phyloP scores from a whole-genome alignment of 2,113 vertebrate species.

The Mirza zaza region DNA sequence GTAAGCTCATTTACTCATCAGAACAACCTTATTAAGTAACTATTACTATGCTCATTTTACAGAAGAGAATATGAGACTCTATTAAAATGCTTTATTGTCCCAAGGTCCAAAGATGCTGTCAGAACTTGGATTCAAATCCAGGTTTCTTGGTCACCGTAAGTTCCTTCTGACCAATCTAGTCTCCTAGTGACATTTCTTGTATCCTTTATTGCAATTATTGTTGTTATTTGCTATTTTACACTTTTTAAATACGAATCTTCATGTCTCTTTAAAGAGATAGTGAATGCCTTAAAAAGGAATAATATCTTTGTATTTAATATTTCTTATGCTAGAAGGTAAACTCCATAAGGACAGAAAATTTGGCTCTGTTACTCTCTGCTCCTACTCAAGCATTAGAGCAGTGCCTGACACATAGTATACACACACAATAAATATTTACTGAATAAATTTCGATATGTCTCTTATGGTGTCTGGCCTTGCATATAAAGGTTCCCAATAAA shows the following conservation, averaged over 20 bases:
- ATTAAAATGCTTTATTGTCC: not conserved
- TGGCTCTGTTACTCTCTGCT: not conserved
- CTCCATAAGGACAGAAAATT: not conserved
- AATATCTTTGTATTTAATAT: not conserved
- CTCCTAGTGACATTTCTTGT: not conserved
- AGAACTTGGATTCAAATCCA: not conserved
- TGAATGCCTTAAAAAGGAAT: not conserved
- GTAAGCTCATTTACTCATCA: not conserved
- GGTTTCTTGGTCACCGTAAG: not conserved
- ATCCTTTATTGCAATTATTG: not conserved
- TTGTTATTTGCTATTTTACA: not conserved
- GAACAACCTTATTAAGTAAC: not conserved
- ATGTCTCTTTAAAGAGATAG: not conserved
- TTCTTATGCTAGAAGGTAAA: not conserved
- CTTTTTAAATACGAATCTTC: not conserved
- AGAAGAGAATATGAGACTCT: not conserved
- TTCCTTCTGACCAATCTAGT: not conserved
- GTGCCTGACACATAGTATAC: not conserved
- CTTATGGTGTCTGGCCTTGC: not conserved
- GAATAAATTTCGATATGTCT: not conserved
- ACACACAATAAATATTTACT: not conserved
- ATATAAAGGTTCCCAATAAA: not conserved
- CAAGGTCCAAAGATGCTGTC: not conserved
- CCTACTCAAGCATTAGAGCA: not conserved
- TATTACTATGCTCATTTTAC: not conserved